Conservation (phyloP, 2,113 vertebrate genomes). For the Turdus rufiventris region DNA sequence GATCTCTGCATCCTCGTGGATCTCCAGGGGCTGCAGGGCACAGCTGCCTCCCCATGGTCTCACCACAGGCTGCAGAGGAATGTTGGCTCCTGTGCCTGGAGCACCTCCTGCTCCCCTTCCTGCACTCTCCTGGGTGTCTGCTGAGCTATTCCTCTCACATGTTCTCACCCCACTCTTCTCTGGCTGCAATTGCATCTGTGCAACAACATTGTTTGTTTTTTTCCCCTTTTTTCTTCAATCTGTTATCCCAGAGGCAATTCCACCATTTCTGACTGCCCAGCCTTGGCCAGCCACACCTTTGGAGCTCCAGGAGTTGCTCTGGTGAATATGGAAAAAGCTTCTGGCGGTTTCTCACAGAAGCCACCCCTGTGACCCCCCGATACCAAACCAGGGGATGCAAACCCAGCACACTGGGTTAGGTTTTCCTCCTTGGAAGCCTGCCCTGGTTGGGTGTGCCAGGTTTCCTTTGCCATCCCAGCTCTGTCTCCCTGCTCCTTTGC, state of each 20-base stretch:
- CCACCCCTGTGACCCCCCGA: background rate
- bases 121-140: background rate
- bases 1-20: background rate
- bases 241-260: background rate
- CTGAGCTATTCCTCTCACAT: background rate
- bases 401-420: rapidly evolving
- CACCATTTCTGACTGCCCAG: background rate
- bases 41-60: background rate
- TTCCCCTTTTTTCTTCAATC: background rate
- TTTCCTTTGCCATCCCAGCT: background rate
- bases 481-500: background rate
- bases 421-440: background rate
- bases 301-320: background rate
- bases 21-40: background rate
- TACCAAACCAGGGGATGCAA: background rate
- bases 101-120: background rate
- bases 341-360: background rate
- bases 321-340: background rate
- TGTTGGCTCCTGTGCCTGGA: background rate
- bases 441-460: too few relatives aligned
- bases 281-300: background rate
- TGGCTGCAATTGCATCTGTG: background rate
- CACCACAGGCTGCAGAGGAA: background rate
- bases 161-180: background rate
- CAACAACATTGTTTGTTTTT: background rate